A percentile compares a stretch with the other conserved stretches of the same genome.
These are phyloP conservation scores for Pandemis corylana DNA, from an alignment of 2,888 invertebrate genomes.

Conservation along the genomic window DNA sequence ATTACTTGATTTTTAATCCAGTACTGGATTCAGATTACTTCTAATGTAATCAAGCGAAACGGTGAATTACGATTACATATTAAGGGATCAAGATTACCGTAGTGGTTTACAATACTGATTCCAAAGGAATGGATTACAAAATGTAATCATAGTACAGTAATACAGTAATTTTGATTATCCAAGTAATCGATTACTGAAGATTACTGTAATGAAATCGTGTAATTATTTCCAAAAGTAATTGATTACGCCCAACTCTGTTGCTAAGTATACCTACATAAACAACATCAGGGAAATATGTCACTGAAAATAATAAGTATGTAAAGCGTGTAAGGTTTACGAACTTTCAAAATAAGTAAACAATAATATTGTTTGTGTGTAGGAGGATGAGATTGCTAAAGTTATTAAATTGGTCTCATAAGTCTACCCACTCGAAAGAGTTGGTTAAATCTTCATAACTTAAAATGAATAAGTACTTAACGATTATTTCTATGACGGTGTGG, in stretches of 20 bases:
- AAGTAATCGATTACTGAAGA: too few relatives aligned
- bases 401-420: not conserved
- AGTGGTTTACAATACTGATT: too few relatives aligned
- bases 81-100: too few relatives aligned
- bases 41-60: too few relatives aligned
- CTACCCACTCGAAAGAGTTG: conserved; percentile 6
- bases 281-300: not conserved
- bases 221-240: too few relatives aligned
- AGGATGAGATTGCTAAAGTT: conserved; percentile 1
- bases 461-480: not conserved
- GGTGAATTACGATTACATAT: too few relatives aligned
- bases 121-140: too few relatives aligned
- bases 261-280: not conserved
- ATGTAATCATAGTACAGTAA: too few relatives aligned
- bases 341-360: not conserved
- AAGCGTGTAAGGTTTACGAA: not conserved
- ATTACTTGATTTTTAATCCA: too few relatives aligned
- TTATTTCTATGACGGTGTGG: not conserved
- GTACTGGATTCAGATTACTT: too few relatives aligned
- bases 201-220: too few relatives aligned
- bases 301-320: not conserved
- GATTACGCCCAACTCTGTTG: not conserved
- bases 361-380: conserved; percentile 1
- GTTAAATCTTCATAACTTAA: not conserved
- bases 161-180: too few relatives aligned